phyloP scores from a whole-genome alignment of 2,888 invertebrate genomes.

The Perithous albicinctus region DNA sequence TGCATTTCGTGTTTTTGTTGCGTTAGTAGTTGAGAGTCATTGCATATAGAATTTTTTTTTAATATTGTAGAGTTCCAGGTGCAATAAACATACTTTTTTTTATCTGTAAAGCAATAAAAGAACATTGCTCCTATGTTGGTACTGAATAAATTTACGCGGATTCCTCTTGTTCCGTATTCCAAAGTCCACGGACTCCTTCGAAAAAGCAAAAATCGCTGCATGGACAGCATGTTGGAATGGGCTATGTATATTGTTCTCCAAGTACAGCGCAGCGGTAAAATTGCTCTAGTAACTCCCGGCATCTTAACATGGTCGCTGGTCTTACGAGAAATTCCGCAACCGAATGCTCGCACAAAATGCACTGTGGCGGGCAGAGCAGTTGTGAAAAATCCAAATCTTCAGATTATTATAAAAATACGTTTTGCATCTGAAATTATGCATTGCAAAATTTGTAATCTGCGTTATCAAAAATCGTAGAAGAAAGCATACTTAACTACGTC shows the following conservation, averaged over 20 bases:
- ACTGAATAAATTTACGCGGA: neutral
- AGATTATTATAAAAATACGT: neutral
- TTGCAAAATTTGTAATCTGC: neutral
- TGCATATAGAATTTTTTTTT: too few species aligned
- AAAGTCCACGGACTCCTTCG: slow-evolving; percentile 8
- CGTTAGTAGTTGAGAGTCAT: neutral
- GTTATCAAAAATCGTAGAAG: too few species aligned
- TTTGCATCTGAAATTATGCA: neutral
- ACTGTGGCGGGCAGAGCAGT: neutral
- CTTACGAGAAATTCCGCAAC: slow-evolving; percentile 39
- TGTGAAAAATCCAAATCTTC: slow-evolving; percentile 6
- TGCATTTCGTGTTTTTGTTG: too few species aligned
- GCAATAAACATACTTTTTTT: too few species aligned
- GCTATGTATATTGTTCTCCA: slow-evolving; percentile 18
- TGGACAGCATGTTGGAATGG: neutral
- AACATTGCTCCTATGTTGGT: neutral
- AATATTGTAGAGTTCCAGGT: too few species aligned
- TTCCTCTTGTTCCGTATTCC: slow-evolving; percentile 29
- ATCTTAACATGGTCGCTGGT: slow-evolving; percentile 14
- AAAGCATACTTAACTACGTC: too few species aligned
- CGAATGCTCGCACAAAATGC: neutral
- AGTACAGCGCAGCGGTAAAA: slow-evolving; percentile 20
- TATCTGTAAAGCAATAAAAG: too few species aligned
- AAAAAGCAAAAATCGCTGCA: slow-evolving; percentile 20
- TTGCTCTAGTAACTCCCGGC: slow-evolving; percentile 12